Evolutionary conservation across 2,113 vertebrate genomes (phyloP).

Genomic region (Accipiter cooperii): DNA sequence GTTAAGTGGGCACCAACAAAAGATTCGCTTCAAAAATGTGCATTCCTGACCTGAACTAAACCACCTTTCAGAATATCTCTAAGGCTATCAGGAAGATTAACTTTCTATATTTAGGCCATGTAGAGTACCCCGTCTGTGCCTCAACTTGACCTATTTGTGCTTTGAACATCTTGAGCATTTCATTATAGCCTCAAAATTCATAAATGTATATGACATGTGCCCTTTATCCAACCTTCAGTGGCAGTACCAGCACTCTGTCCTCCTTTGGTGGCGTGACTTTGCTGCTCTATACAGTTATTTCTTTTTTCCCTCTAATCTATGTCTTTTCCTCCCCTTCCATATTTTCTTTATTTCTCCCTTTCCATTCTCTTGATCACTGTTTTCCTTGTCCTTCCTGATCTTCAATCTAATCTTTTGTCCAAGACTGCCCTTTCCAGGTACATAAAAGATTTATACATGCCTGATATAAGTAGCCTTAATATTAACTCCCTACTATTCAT

Average conservation of each 20-base stretch:
- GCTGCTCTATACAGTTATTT: neutral
- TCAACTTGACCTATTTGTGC: neutral
- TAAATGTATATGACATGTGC: neutral
- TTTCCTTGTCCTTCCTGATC: neutral
- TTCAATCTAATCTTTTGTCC: neutral
- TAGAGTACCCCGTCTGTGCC: neutral
- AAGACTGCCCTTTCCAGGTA: neutral
- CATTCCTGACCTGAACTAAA: neutral
- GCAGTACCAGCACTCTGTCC: neutral
- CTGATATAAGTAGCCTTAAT: neutral
- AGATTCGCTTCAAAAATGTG: neutral
- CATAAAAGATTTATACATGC: neutral
- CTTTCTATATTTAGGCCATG: neutral
- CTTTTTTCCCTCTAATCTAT: accelerated
- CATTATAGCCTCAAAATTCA: neutral
- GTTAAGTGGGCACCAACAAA: neutral
- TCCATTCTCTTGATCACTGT: neutral
- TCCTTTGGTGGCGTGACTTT: neutral
- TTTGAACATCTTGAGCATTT: neutral
- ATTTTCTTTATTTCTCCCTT: neutral
- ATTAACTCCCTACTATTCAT: neutral
- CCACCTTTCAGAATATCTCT: neutral
- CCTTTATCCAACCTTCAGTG: neutral
- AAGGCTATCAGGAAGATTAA: slow-evolving; percentile 14
- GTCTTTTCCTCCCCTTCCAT: neutral